Conservation (phyloP, 1,140 invertebrate species). For the Galleria mellonella region DNA sequence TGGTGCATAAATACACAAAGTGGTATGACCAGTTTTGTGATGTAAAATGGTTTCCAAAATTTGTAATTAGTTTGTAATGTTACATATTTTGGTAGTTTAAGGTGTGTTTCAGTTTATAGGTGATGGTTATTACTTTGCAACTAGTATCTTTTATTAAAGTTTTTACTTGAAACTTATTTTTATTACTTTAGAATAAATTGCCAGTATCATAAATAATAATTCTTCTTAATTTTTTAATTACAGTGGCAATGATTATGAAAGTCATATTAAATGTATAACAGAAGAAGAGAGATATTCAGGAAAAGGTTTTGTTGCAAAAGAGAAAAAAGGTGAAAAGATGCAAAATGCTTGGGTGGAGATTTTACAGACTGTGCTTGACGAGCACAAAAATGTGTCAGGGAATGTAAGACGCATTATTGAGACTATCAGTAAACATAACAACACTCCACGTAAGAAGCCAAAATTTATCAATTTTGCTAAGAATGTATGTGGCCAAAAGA, state of each 20-base stretch:
- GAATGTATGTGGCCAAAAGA: slow-evolving; percentile 76
- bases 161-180: no score
- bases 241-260: slow-evolving; percentile 86
- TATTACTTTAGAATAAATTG: no score
- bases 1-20: no score
- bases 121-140: no score
- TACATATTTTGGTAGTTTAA: no score
- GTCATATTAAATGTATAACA: slow-evolving; percentile 92
- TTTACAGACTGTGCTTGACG: slow-evolving; percentile 83
- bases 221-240: slow-evolving; percentile 43
- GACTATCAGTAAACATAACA: slow-evolving; percentile 83
- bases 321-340: slow-evolving; percentile 92
- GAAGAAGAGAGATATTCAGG: slow-evolving; percentile 94
- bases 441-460: slow-evolving; percentile 92
- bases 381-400: slow-evolving; percentile 74
- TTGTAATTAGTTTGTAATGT: no score
- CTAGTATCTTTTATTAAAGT: no score
- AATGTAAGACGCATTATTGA: slow-evolving; percentile 80
- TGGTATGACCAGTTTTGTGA: no score
- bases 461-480: slow-evolving; percentile 90
- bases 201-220: no score
- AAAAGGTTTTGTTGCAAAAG: slow-evolving; percentile 85
- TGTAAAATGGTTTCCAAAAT: no score
- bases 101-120: no score
- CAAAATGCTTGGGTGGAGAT: slow-evolving; percentile 92